phyloP scores from a whole-genome alignment of 2,113 vertebrate species.

The Xiphias gladius region DNA sequence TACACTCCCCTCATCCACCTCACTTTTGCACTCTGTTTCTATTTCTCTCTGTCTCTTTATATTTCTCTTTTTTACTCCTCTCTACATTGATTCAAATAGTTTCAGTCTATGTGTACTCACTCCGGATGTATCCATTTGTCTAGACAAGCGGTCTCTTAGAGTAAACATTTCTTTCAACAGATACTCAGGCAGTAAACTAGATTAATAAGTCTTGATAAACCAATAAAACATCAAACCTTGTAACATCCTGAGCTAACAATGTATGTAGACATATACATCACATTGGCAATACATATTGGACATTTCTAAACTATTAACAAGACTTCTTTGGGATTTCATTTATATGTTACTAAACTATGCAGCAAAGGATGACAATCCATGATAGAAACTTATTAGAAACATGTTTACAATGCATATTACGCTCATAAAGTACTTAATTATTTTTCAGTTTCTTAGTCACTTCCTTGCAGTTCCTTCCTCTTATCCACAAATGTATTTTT shows the following conservation, averaged over 20 bases:
- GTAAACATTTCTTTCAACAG: not conserved
- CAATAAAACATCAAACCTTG: not conserved
- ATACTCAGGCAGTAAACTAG: not conserved
- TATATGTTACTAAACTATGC: not conserved
- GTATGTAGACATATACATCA: not conserved
- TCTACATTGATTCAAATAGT: constrained; percentile 21
- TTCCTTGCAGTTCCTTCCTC: not conserved
- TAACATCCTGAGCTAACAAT: constrained; percentile 1
- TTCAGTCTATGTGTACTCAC: constrained; percentile 7
- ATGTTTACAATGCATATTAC: not conserved
- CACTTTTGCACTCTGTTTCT: constrained; percentile 42
- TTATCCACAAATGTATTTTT: not conserved
- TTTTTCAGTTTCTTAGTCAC: not conserved
- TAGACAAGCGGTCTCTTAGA: not conserved
- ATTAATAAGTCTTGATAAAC: constrained; percentile 6
- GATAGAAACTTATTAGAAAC: not conserved
- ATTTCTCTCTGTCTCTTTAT: constrained; percentile 28
- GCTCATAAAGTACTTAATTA: not conserved
- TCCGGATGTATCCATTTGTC: constrained; percentile 25
- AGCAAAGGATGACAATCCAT: not conserved
- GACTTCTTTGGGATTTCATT: not conserved
- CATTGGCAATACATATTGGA: not conserved
- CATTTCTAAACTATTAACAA: not conserved
- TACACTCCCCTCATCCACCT: constrained; percentile 59
- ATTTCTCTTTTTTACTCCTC: not conserved